Conservation (phyloP, 2,888 invertebrate genomes). For the Drosophila pseudotalamancana region DNA sequence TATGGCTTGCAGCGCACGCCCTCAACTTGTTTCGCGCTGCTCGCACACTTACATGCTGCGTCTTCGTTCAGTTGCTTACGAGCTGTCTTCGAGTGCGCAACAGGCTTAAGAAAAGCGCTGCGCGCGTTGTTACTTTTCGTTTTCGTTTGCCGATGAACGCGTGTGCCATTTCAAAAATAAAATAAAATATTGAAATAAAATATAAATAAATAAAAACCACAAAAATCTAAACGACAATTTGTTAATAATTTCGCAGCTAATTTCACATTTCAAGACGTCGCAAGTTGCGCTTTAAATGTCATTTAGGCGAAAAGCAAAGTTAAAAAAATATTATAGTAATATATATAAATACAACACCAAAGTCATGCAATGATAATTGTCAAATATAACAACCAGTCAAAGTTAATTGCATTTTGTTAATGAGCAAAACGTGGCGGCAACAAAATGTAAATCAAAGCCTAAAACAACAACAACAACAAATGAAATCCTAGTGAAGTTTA, state of each 20-base stretch:
- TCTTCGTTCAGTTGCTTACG: constrained; percentile 76
- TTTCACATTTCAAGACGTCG: constrained; percentile 47
- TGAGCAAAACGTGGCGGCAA: constrained; percentile 73
- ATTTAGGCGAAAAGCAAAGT: constrained; percentile 42
- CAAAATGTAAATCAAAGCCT: constrained; percentile 68
- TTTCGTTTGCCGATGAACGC: constrained; percentile 55
- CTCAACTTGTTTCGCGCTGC: constrained; percentile 51
- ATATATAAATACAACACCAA: constrained; percentile 32
- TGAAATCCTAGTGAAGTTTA: constrained; percentile 47
- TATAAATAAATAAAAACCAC: constrained; percentile 4
- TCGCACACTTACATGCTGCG: constrained; percentile 24
- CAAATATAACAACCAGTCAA: constrained; percentile 36
- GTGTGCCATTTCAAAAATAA: constrained; percentile 53
- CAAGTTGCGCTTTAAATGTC: constrained; percentile 46
- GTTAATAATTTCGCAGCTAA: constrained; percentile 26
- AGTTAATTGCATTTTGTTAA: constrained; percentile 64
- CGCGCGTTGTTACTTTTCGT: constrained; percentile 48
- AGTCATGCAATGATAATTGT: constrained; percentile 60
- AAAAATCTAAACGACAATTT: constrained; percentile 15
- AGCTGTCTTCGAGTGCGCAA: constrained; percentile 80
- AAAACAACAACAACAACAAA: constrained; percentile 34
- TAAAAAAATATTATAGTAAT: constrained; percentile 13
- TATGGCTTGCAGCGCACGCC: constrained; percentile 32
- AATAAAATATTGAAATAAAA: constrained; percentile 3
- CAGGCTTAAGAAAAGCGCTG: constrained; percentile 51